Evolutionary conservation across 2,797 vertebrate species (phyloP), one percentile per base, ranked within the genome.

Genomic region (Poecilia wingei): DNA sequence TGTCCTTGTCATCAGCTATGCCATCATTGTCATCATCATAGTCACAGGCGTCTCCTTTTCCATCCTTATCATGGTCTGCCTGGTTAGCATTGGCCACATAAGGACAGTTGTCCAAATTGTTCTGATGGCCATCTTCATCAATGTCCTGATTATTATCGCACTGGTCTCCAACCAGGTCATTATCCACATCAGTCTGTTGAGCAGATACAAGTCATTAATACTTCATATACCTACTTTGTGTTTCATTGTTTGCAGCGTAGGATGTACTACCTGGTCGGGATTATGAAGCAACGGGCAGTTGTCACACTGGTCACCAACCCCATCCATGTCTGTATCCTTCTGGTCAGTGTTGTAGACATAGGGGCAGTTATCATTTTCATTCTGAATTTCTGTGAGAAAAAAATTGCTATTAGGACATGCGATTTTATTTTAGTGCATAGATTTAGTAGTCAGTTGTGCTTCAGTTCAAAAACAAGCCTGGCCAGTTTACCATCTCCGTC

Each of bases 81-180:
- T 99, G 98, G 89, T 98, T 99, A 89, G 98, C 94, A 0, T 99
- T 99, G 83, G 98, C 94, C 75, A 99, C 94, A 76, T 98, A 99
- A 8, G 98, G 98, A 79, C 98, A 99, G 88, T 99, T 99, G 93
- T 99, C 98, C 86, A 98, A 95, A 89, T 98, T 99, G 95, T 99
- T 99, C 93, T 99, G 98, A 93, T 99, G 96, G 1, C 98, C 98
- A 0, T 99, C 98, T 49, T 98, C 98, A 45, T 99, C 98, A 3
- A 99, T 97, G 92, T 99, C 98, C 76, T 99, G 97, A 74, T 97
- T 98, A 82, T 98, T 98, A 91, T 99, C 98, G 84, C 98, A 99
- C 83, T 98, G 96, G 84, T 99, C 98, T 76, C 98, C 98, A 39
- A 99, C 98, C 9, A 97, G 95, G 90, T 99, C 98, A 6, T 98